These are phyloP conservation scores for Theretra japonica DNA, from an alignment of 2,888 invertebrate species.

Conservation along the genomic window DNA sequence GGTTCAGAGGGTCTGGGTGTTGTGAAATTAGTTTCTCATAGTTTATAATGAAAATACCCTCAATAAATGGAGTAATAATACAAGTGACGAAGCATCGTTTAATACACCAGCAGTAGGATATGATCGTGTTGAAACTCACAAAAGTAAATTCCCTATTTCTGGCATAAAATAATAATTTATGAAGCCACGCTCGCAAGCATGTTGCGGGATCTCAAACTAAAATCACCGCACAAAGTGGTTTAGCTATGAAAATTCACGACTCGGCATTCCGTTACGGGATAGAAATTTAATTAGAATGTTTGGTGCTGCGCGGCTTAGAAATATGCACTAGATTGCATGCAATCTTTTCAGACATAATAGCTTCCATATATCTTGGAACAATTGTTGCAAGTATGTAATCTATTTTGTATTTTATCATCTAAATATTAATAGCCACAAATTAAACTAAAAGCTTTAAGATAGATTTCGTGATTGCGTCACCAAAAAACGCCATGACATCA, in stretches of 20 bases:
- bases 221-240: constrained; percentile 3
- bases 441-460: neutral
- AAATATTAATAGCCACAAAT: neutral
- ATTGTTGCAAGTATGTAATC: neutral
- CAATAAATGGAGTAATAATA: no score
- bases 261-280: constrained; percentile 6
- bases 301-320: neutral
- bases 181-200: neutral
- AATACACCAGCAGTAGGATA: no score
- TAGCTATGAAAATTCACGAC: constrained; percentile 6
- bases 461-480: no score
- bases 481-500: neutral
- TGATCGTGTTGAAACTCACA: neutral
- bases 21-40: no score
- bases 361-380: neutral
- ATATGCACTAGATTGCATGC: constrained; percentile 1
- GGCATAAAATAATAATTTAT: constrained; percentile 3
- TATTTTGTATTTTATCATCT: neutral
- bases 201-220: constrained; percentile 3
- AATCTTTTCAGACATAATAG: neutral
- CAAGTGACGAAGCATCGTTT: no score
- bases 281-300: constrained; percentile 6
- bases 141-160: neutral
- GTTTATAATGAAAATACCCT: no score
- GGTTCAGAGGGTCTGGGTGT: no score